Evolutionary conservation across 2,797 vertebrate genomes (phyloP), one percentile per base, ranked within the genome.

Genomic region (Salmo trutta): DNA sequence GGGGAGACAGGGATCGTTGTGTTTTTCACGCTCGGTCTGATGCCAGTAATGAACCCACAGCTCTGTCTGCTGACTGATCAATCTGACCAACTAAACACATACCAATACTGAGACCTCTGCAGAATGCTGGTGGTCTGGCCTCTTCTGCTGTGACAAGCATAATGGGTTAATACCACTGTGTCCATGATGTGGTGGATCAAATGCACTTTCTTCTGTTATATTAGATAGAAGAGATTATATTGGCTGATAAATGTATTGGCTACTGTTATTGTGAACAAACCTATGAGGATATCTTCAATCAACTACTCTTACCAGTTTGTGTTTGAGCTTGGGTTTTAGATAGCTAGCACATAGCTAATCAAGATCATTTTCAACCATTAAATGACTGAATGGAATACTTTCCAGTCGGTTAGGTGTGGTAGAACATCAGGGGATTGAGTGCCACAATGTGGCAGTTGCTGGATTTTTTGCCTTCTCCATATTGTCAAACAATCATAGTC

Each of bases 11-110:
- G 70, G 0, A 5, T 79, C 76, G 14, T 33, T 79, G 36, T 70
- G 10, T 47, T 47, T 47, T 47, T 47, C 41, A 47, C 10, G 41
- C 41, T 65, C 66, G 27, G 59, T 67, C 64, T 64, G 59, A 75
- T n/a, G 41, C 54, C 69, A 75, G 24, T 69, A 53, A 75, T 53
- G 29, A 41, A 53, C 67, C 56, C 33, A 54, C 52, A 53, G 53
- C 19, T 51, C 52, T 81, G 74, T 51, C 71, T 65, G 68, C 74
- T 77, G 77, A 76, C 52, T 72, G 27, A 59, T n/a, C 15, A 47
- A 47, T 47, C 10, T 54, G 74, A 12, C 33, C 36, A 27, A 66
- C 53, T 41, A 59, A 77, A 71, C 59, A 53, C 79, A 71, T 33
- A n/a, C 67, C 16, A 16, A 15, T 21, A 14, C 14, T 29, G 64